These are phyloP conservation scores for Hozukius guyotensis DNA, from an alignment of 2,797 vertebrate genomes.

Conservation along the genomic window DNA sequence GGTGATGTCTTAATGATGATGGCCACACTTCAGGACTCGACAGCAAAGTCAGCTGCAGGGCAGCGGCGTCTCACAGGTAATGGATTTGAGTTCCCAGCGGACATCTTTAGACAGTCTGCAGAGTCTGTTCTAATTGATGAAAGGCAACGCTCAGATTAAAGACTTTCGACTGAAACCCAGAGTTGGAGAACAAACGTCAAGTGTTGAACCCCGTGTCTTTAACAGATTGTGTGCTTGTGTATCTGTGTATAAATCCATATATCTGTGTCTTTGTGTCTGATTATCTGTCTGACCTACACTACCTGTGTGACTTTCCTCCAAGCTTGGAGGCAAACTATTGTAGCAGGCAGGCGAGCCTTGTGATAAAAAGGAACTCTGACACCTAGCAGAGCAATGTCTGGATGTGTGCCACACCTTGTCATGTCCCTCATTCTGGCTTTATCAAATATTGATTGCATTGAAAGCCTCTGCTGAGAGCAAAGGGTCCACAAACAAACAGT, in stretches of 20 bases:
- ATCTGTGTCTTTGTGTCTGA: background rate
- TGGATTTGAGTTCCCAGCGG: slow-evolving; percentile 36
- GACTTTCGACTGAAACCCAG: slow-evolving; percentile 16
- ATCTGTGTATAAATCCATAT: background rate
- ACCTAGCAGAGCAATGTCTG: slow-evolving; percentile 22
- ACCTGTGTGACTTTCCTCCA: background rate
- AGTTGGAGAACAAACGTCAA: slow-evolving; percentile 21
- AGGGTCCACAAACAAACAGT: slow-evolving; percentile 44
- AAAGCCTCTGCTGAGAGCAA: slow-evolving; percentile 44
- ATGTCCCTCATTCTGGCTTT: slow-evolving; percentile 37
- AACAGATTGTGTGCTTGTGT: background rate
- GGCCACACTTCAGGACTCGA: slow-evolving; percentile 28
- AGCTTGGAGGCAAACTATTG: slow-evolving; percentile 2
- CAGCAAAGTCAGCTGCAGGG: slow-evolving; percentile 37
- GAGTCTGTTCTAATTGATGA: slow-evolving; percentile 50
- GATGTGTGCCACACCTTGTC: slow-evolving; percentile 40
- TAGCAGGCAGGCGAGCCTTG: background rate
- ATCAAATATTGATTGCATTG: slow-evolving; percentile 68
- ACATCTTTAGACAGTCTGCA: slow-evolving; percentile 23
- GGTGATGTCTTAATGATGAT: slow-evolving; percentile 44
- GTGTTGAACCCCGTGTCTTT: background rate
- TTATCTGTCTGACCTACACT: slow-evolving; percentile 4
- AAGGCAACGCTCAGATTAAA: slow-evolving; percentile 38
- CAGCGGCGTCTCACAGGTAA: slow-evolving; percentile 39
- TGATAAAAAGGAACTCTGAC: slow-evolving; percentile 43